These are phyloP conservation scores for Nomada fucata DNA, from an alignment of 2,888 invertebrate genomes.

Conservation along the genomic window DNA sequence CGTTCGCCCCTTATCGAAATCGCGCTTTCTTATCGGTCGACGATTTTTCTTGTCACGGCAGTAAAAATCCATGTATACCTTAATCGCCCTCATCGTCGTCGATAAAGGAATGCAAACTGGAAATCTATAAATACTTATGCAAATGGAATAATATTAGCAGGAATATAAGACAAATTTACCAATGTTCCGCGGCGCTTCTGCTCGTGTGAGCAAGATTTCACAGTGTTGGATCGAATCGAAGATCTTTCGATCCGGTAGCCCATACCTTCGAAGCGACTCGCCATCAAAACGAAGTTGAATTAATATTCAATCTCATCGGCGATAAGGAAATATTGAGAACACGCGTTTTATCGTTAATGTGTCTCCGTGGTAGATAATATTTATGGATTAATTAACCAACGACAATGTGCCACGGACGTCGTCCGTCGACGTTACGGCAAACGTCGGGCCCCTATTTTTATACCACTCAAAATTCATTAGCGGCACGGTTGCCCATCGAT, in stretches of 20 bases:
- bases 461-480: conserved; percentile 63
- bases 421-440: conserved; percentile 26
- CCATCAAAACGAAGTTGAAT: conserved; percentile 61
- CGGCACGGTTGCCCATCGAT: conserved; percentile 31
- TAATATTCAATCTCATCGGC: conserved; percentile 73
- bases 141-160: neutral
- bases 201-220: conserved; percentile 30
- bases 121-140: neutral
- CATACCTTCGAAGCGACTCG: conserved; percentile 59
- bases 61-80: neutral
- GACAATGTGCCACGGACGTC: conserved; percentile 51
- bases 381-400: conserved; percentile 79
- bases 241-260: conserved; percentile 57
- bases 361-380: conserved; percentile 73
- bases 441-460: conserved; percentile 47
- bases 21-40: neutral
- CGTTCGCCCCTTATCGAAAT: neutral
- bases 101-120: neutral
- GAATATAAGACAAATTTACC: conserved; percentile 12
- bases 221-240: conserved; percentile 28
- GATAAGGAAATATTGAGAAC: conserved; percentile 76
- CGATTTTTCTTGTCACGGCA: neutral
- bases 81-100: neutral
- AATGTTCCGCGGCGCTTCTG: conserved; percentile 20
- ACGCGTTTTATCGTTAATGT: conserved; percentile 74